phyloP scores from a whole-genome alignment of 2,797 vertebrate species.

The Rhinella marina region DNA sequence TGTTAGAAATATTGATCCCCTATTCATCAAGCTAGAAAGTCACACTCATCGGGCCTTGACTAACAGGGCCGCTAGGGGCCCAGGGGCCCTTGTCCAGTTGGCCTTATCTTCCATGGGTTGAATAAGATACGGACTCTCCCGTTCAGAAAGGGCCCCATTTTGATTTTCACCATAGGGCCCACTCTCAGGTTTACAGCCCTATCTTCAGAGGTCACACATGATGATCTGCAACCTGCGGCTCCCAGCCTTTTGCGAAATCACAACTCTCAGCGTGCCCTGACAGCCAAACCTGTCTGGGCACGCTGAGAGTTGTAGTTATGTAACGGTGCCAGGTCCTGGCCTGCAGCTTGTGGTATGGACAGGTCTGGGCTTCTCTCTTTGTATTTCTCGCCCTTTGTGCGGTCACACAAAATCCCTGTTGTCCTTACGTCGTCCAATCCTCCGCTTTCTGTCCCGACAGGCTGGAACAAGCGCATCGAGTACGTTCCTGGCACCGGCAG shows the following conservation, averaged over 20 bases:
- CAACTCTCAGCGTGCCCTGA: background rate
- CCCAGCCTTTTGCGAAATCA: background rate
- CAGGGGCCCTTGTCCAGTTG: too few species aligned
- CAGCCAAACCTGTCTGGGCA: background rate
- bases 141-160: too few species aligned
- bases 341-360: background rate
- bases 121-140: too few species aligned
- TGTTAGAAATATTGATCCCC: too few species aligned
- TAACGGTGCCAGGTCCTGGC: background rate
- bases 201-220: too few species aligned
- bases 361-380: background rate
- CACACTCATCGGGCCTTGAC: too few species aligned
- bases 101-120: too few species aligned
- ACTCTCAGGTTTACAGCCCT: too few species aligned
- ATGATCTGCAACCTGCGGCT: background rate
- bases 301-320: background rate
- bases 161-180: too few species aligned
- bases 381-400: background rate
- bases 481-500: constrained; percentile 92
- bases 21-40: too few species aligned
- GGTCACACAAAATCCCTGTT: background rate
- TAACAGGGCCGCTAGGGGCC: too few species aligned
- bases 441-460: constrained; percentile 69
- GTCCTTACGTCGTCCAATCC: background rate
- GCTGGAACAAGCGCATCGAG: constrained; percentile 96